A percentile compares a stretch with the other conserved stretches of the same genome.
Evolutionary conservation across 2,797 vertebrate genomes (phyloP).

Genomic region (Neosilurus mollespiculum): DNA sequence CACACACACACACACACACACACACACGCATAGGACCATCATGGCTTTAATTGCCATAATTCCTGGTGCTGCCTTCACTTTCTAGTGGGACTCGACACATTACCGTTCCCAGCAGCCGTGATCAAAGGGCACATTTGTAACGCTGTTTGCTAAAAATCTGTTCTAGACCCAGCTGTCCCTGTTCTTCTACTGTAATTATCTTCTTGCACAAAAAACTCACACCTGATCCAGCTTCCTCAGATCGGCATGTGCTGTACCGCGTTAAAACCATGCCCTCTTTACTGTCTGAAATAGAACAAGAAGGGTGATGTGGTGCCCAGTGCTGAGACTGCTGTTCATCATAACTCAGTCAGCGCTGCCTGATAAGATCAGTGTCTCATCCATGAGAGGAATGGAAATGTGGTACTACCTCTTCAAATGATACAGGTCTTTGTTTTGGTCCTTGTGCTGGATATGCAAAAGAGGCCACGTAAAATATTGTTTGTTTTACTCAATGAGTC

Average conservation of each 20-base stretch:
- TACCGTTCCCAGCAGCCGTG: constrained; percentile 27
- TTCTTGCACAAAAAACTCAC: not conserved
- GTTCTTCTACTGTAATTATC: constrained; percentile 2
- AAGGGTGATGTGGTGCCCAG: constrained; percentile 10
- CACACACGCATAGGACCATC: constrained; percentile 19
- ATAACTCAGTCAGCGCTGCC: constrained; percentile 8
- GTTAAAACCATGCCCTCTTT: constrained; percentile 34
- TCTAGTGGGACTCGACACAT: constrained; percentile 25
- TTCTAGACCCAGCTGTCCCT: constrained; percentile 20
- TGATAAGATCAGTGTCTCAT: constrained; percentile 37
- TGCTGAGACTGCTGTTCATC: constrained; percentile 20
- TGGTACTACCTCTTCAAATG: not conserved
- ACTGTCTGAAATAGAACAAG: constrained; percentile 28
- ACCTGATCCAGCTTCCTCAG: constrained; percentile 19
- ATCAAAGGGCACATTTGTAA: constrained; percentile 17
- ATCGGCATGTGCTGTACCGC: not conserved
- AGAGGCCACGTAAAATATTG: not conserved
- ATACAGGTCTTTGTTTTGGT: constrained; percentile 9
- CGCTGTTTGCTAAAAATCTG: constrained; percentile 18
- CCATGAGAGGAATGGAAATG: constrained; percentile 17
- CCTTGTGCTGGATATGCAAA: not conserved
- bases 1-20: constrained; percentile 32
- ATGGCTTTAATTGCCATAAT: constrained; percentile 47
- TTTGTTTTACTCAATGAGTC: constrained; percentile 10
- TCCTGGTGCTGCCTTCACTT: constrained; percentile 25